Conservation (phyloP, 2,888 invertebrate species). For the Lymantria dispar region DNA sequence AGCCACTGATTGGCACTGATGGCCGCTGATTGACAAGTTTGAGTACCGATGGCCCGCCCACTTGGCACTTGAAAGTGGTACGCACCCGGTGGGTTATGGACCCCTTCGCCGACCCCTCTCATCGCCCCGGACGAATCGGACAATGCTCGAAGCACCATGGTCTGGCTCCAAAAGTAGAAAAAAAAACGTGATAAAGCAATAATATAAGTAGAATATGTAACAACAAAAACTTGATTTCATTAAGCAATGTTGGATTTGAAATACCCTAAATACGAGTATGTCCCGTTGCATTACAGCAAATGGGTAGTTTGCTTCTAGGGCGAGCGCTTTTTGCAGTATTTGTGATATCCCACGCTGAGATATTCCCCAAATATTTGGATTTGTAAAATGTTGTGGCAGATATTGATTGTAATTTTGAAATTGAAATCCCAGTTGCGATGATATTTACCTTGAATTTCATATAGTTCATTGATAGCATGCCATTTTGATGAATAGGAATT, state of each 20-base stretch:
- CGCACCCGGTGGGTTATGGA: too few species aligned
- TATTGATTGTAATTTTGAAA: conserved; percentile 30
- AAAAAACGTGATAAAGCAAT: too few species aligned
- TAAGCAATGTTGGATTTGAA: conserved; percentile 9
- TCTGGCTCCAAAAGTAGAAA: too few species aligned
- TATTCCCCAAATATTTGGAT: conserved; percentile 38
- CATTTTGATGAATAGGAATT: not conserved
- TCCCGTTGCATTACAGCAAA: conserved; percentile 29
- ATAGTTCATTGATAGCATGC: conserved; percentile 7
- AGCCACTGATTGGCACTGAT: too few species aligned
- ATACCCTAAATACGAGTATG: conserved; percentile 11
- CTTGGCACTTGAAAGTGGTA: too few species aligned
- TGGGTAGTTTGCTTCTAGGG: conserved; percentile 15
- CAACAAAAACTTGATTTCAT: conserved; percentile 2
- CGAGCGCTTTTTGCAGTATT: conserved; percentile 30
- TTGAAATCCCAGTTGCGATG: conserved; percentile 19
- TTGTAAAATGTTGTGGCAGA: conserved; percentile 33
- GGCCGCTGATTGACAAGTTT: too few species aligned
- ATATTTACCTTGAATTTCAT: conserved; percentile 17
- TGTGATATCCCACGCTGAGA: conserved; percentile 21
- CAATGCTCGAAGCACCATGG: too few species aligned
- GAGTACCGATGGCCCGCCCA: too few species aligned
- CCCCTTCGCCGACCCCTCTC: too few species aligned
- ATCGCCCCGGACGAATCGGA: too few species aligned
- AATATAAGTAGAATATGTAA: not conserved